Conservation (phyloP, 2,113 vertebrate species). For the Labeo rohita region DNA sequence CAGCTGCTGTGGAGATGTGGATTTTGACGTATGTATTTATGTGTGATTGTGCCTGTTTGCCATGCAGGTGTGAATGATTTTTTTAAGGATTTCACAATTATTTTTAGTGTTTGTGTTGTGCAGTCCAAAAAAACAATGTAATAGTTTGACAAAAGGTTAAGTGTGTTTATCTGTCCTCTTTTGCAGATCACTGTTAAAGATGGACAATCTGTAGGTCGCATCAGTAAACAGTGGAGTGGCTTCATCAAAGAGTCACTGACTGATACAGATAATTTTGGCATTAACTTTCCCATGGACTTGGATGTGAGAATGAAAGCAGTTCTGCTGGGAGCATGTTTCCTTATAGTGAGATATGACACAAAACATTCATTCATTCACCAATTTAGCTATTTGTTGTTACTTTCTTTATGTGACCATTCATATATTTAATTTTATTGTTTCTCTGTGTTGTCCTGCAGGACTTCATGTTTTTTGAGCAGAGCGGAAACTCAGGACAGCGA, state of each 20-base stretch:
- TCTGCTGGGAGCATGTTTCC: constrained; percentile 78
- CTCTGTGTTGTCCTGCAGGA: constrained; percentile 63
- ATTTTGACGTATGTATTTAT: constrained; percentile 73
- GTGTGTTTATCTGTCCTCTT: not conserved
- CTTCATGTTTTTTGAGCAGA: constrained; percentile 76
- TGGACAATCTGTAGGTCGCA: constrained; percentile 67
- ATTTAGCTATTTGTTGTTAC: not conserved
- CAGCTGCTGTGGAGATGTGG: constrained; percentile 76
- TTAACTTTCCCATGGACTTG: constrained; percentile 78
- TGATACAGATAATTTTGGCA: constrained; percentile 76
- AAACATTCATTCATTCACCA: not conserved
- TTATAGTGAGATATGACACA: constrained; percentile 74
- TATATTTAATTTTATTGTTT: not conserved
- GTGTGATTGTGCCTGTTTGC: not conserved
- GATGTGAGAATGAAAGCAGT: constrained; percentile 77
- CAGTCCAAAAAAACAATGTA: not conserved
- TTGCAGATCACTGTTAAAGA: constrained; percentile 72
- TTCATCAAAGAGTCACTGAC: constrained; percentile 72
- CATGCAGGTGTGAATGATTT: not conserved
- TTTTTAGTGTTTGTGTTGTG: not conserved
- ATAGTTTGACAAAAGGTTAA: not conserved
- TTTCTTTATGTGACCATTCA: not conserved
- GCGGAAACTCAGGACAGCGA: constrained; percentile 54
- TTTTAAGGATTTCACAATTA: not conserved
- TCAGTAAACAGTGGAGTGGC: constrained; percentile 80